Evolutionary conservation across 2,797 vertebrate species (phyloP), one percentile per base, ranked within the genome.

Genomic region (Sandelia bainsii): DNA sequence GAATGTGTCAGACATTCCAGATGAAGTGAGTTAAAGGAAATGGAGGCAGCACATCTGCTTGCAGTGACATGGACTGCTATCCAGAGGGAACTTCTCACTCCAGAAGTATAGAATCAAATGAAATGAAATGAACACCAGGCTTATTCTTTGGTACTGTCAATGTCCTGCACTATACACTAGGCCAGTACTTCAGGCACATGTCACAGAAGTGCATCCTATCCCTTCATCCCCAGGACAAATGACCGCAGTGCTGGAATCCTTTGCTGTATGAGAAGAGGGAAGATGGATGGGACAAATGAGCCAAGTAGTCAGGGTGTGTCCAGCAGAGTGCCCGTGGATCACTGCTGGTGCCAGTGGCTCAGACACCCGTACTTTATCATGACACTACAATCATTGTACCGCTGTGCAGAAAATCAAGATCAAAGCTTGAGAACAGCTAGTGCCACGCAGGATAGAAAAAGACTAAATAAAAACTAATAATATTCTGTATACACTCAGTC

Each of bases 321-420:
- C 89, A 75, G 83, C 78, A 71, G 72, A 89, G 81, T 62, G 85
- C 75, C 86, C 16, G 83, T 87, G 88, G 87, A 90, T 89, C 90
- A 89, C 77, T 66, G 82, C 79, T 49, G 82, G 73, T 89, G 90
- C 87, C 85, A 82, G 64, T 52, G 77, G 82, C 78, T 62, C 0
- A 52, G 83, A 89, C 89, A 76, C 64, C 34, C 10, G 40, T 5
- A 13, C 80, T 91, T 66, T 22, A 82, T 91, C 90, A 89, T 61
- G 11, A 39, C 84, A 72, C 73, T 72, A 69, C 76, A 75, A 66
- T 29, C 56, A 69, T 58, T 68, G 75, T 76, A 69, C 73, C 44
- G 79, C 73, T 13, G 76, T 49, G 79, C 79, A 75, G 64, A 67
- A 75, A 80, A 77, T 69, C 74, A 59, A 63, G 74, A 75, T 78